phyloP scores from a whole-genome alignment of 2,113 vertebrate genomes.

The Pollachius pollachius region DNA sequence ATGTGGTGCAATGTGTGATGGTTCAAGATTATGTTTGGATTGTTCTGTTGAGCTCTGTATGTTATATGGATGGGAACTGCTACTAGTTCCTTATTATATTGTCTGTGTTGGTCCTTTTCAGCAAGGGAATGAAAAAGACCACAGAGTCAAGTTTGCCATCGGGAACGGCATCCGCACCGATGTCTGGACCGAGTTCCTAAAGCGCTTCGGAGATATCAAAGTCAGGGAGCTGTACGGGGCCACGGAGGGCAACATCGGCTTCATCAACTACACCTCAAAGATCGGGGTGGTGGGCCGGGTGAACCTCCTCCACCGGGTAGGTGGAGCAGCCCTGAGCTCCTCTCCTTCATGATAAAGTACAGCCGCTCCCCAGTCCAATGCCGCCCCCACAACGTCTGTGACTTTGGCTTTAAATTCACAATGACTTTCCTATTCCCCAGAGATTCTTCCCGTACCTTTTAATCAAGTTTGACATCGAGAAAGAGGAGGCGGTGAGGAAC shows the following conservation, averaged over 20 bases:
- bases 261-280: conserved; percentile 84
- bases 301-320: conserved; percentile 73
- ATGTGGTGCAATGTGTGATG: too few species aligned
- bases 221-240: conserved; percentile 83
- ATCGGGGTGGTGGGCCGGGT: conserved; percentile 79
- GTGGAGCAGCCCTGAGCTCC: not conserved
- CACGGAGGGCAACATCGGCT: conserved; percentile 85
- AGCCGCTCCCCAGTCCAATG: too few species aligned
- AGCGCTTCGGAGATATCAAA: conserved; percentile 80
- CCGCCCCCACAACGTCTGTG: too few species aligned
- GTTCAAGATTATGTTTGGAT: too few species aligned
- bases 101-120: conserved; percentile 39
- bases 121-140: conserved; percentile 76
- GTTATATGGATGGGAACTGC: too few species aligned
- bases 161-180: conserved; percentile 83
- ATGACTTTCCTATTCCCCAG: conserved; percentile 56
- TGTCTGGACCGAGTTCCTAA: conserved; percentile 82
- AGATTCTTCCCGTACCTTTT: conserved; percentile 72
- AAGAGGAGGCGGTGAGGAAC: conserved; percentile 77
- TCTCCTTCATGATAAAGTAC: too few species aligned
- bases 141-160: conserved; percentile 79
- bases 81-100: too few species aligned
- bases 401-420: too few species aligned
- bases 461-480: conserved; percentile 80
- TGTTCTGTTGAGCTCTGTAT: too few species aligned